Conservation (phyloP, 2,113 vertebrate genomes). For the Turdus rufiventris region DNA sequence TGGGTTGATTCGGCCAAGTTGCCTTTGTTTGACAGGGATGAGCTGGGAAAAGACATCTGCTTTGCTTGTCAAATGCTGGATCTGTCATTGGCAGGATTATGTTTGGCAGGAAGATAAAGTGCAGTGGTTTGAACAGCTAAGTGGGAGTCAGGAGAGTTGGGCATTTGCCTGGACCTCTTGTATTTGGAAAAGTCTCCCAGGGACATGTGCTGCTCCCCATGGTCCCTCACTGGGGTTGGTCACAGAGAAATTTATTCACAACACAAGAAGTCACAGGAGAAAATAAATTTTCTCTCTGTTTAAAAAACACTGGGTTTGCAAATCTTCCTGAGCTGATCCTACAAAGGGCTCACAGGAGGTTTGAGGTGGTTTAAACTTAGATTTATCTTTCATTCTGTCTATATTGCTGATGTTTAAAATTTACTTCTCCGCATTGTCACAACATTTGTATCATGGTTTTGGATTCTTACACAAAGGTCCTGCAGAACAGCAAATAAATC, state of each 20-base stretch:
- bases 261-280: not conserved
- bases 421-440: not conserved
- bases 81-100: not conserved
- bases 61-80: not conserved
- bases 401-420: not conserved
- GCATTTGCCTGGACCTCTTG: constrained; percentile 1
- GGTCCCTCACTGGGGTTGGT: not conserved
- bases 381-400: not conserved
- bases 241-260: not conserved
- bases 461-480: not conserved
- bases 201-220: not conserved
- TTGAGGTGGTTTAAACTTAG: not conserved
- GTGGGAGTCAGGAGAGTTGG: not conserved
- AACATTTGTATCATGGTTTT: not conserved
- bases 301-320: not conserved
- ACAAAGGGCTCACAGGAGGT: not conserved
- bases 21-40: not conserved
- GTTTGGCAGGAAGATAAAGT: not conserved
- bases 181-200: not conserved
- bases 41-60: not conserved
- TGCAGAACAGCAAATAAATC: not conserved
- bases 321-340: not conserved
- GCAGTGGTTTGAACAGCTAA: not conserved
- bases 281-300: not conserved
- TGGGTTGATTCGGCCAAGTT: not conserved